Percentiles rank a stretch among this genome's conserved stretches.
phyloP scores from a whole-genome alignment of 2,888 invertebrate species.

The Macrophya alboannulata region DNA sequence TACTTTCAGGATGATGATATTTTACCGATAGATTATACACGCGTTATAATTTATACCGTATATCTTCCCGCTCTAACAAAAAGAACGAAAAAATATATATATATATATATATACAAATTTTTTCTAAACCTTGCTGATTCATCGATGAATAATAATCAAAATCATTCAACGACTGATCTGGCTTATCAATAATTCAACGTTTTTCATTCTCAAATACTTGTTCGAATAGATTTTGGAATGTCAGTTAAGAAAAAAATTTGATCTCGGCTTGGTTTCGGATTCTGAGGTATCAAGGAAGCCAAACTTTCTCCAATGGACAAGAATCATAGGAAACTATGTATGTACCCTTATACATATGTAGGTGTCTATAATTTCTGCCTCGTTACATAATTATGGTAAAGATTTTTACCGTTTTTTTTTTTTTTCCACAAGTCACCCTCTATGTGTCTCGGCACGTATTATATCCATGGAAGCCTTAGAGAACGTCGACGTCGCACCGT shows the following conservation, averaged over 20 bases:
- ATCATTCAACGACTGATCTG: conserved; percentile 1
- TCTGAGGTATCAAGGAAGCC: conserved; percentile 37
- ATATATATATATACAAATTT: too few species aligned
- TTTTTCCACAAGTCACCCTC: conserved; percentile 16
- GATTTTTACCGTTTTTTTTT: conserved; percentile 26
- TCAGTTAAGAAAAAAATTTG: neutral
- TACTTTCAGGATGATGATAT: neutral
- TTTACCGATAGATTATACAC: neutral
- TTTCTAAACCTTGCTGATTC: neutral
- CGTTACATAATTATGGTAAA: conserved; percentile 39
- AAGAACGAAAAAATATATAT: conserved; percentile 19
- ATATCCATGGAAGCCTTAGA: conserved; percentile 17
- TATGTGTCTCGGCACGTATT: neutral
- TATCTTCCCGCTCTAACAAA: neutral
- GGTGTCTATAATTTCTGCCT: conserved; percentile 18
- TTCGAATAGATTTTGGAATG: neutral
- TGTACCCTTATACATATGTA: neutral
- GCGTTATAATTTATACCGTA: neutral
- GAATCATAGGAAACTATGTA: neutral
- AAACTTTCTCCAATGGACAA: neutral
- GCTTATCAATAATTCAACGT: conserved; percentile 23
- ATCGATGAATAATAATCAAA: neutral
- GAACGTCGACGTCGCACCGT: conserved; percentile 3
- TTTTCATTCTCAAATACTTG: neutral
- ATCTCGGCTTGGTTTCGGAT: neutral